Conservation (phyloP, 2,888 invertebrate species). For the Dendrolimus houi region DNA sequence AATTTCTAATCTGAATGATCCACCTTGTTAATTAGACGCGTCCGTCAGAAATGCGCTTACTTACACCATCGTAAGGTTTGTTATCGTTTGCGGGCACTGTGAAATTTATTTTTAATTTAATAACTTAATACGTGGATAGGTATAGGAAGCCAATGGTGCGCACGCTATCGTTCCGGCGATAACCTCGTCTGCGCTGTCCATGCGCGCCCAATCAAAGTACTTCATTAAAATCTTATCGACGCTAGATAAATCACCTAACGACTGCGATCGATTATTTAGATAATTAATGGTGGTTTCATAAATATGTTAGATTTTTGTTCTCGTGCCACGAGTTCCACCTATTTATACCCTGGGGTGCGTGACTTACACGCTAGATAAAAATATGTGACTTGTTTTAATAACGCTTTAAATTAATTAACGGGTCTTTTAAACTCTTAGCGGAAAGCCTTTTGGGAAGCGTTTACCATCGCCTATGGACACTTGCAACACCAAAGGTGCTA, state of each 20-base stretch:
- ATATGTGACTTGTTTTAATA: slow-evolving; percentile 9
- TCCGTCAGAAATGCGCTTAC: slow-evolving; percentile 27
- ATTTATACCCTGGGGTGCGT: slow-evolving; percentile 28
- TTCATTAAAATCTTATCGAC: slow-evolving; percentile 76
- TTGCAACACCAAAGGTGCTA: no score
- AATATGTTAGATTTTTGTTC: slow-evolving; percentile 62
- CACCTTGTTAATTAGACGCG: slow-evolving; percentile 62
- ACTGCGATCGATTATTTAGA: slow-evolving; percentile 73
- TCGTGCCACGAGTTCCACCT: slow-evolving; percentile 39
- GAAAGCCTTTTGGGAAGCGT: no score
- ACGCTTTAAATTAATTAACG: background rate
- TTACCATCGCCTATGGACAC: no score
- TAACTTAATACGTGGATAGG: slow-evolving; percentile 70
- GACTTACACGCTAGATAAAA: slow-evolving; percentile 23
- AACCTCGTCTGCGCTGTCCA: slow-evolving; percentile 56
- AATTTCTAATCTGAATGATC: slow-evolving; percentile 73
- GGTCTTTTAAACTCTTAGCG: background rate
- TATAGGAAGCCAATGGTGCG: slow-evolving; percentile 63
- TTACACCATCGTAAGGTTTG: slow-evolving; percentile 26
- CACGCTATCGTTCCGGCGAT: slow-evolving; percentile 59
- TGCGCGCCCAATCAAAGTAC: slow-evolving; percentile 74
- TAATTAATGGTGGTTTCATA: slow-evolving; percentile 70
- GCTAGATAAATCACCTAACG: slow-evolving; percentile 75
- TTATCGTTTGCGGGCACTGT: slow-evolving; percentile 21
- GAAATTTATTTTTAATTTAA: slow-evolving; percentile 68